phyloP scores from a whole-genome alignment of 2,888 invertebrate genomes.

The Calameuta filiformis region DNA sequence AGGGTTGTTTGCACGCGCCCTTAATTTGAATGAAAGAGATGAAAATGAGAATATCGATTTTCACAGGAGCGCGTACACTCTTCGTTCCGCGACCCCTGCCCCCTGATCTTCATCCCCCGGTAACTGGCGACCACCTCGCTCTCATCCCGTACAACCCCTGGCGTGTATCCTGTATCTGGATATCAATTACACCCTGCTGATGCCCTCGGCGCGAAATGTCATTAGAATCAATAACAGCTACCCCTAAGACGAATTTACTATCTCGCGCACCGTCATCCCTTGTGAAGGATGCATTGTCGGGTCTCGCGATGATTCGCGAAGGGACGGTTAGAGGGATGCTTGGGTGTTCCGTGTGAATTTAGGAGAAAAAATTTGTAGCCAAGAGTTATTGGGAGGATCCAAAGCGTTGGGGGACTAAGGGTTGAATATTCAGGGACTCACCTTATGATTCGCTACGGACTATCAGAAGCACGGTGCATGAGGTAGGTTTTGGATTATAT shows the following conservation, averaged over 20 bases:
- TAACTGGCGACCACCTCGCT: not conserved
- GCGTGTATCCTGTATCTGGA: slow-evolving; percentile 34
- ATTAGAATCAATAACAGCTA: slow-evolving; percentile 60
- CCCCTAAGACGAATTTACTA: slow-evolving; percentile 5
- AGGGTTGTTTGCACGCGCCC: slow-evolving; percentile 1
- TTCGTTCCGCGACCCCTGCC: not conserved
- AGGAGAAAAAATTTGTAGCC: not conserved
- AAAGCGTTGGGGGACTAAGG: not conserved
- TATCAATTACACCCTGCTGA: slow-evolving; percentile 57
- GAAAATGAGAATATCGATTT: slow-evolving; percentile 10
- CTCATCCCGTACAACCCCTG: not conserved
- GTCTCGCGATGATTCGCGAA: not conserved
- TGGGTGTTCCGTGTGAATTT: not conserved
- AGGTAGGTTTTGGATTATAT: not conserved
- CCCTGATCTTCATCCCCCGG: not conserved
- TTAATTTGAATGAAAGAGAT: slow-evolving; percentile 7
- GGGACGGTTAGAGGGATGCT: not conserved
- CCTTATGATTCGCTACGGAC: not conserved
- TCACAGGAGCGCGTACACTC: not conserved
- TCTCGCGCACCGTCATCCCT: slow-evolving; percentile 10
- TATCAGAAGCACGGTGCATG: not conserved
- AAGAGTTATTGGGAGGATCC: not conserved
- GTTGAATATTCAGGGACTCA: not conserved
- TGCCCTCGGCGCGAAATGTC: slow-evolving; percentile 59
- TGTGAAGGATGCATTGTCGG: not conserved